Percentiles rank a stretch among this genome's conserved stretches.
Evolutionary conservation across 1,140 invertebrate species (phyloP).

Genomic region (Dryas iulia): DNA sequence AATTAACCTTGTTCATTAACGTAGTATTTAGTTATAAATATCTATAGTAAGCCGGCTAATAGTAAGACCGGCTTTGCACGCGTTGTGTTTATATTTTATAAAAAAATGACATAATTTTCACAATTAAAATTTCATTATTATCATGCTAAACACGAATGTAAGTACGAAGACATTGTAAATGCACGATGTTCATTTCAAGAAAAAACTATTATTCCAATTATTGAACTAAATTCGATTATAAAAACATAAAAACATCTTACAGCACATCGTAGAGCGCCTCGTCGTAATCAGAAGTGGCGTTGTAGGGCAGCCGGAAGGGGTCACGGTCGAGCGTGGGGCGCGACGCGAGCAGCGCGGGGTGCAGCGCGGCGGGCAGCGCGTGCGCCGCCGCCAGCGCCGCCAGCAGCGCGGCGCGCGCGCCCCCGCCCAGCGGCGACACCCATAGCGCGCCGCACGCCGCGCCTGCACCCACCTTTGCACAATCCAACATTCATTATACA

Average conservation of each 20-base stretch:
- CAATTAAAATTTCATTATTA: too few relatives aligned
- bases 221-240: too few relatives aligned
- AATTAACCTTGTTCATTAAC: too few relatives aligned
- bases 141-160: too few relatives aligned
- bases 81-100: too few relatives aligned
- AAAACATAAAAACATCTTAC: slow-evolving; percentile 36
- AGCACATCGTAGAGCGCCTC: slow-evolving; percentile 44
- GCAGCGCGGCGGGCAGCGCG: slow-evolving; percentile 46
- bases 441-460: slow-evolving; percentile 60
- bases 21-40: too few relatives aligned
- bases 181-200: too few relatives aligned
- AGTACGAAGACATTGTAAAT: too few relatives aligned
- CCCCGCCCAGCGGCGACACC: slow-evolving; percentile 53
- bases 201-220: too few relatives aligned
- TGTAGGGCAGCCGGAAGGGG: slow-evolving; percentile 50
- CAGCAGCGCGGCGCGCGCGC: slow-evolving; percentile 46
- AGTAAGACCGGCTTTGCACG: too few relatives aligned
- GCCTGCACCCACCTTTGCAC: slow-evolving; percentile 52
- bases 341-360: slow-evolving; percentile 55
- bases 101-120: too few relatives aligned
- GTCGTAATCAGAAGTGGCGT: slow-evolving; percentile 46
- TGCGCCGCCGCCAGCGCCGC: slow-evolving; percentile 47
- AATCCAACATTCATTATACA: neutral
- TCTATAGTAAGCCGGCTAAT: too few relatives aligned
- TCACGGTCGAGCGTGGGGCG: slow-evolving; percentile 45